Conservation (phyloP, 2,113 vertebrate species). For the Boleophthalmus pectinirostris region DNA sequence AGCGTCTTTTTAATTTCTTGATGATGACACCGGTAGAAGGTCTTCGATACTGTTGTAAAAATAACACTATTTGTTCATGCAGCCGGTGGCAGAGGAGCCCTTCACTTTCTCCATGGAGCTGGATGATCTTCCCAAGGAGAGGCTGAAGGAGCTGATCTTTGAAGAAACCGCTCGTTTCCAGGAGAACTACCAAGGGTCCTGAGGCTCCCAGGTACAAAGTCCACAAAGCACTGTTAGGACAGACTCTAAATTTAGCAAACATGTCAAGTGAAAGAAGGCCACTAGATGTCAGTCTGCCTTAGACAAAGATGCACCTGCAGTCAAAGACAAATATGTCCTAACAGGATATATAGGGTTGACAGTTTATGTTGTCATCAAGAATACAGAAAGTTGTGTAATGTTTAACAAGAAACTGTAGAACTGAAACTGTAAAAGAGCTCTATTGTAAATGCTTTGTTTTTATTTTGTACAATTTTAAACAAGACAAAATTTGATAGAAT, state of each 20-base stretch:
- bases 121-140: conserved; percentile 89
- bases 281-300: conserved; percentile 53
- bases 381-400: not conserved
- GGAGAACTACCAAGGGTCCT: conserved; percentile 77
- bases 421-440: not conserved
- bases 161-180: conserved; percentile 88
- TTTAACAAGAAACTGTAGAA: not conserved
- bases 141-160: conserved; percentile 89
- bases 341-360: not conserved
- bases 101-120: conserved; percentile 89
- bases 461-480: too few species aligned
- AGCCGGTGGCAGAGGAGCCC: conserved; percentile 89
- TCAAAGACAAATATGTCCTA: not conserved
- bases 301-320: not conserved
- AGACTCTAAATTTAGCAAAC: not conserved
- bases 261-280: conserved; percentile 5
- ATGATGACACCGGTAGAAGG: not conserved
- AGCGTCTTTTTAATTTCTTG: too few species aligned
- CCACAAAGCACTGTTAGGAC: not conserved
- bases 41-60: not conserved
- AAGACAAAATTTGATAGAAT: too few species aligned
- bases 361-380: not conserved
- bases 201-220: conserved; percentile 62
- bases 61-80: not conserved
- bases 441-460: not conserved